These are phyloP conservation scores for Cryptus viduatorius DNA, from an alignment of 2,888 invertebrate species.

Conservation along the genomic window DNA sequence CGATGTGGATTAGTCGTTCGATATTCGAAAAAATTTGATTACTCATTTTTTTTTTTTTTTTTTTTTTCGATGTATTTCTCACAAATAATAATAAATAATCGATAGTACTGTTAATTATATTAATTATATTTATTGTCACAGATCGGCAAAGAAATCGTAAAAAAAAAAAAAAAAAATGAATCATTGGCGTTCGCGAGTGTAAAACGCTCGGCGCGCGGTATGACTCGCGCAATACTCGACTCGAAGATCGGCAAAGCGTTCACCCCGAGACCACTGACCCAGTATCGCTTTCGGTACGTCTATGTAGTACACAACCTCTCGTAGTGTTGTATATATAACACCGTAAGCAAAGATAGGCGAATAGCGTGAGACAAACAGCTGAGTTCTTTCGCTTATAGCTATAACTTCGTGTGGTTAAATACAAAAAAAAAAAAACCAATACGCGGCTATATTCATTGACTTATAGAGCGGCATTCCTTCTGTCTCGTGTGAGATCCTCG, in stretches of 20 bases:
- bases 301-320: not conserved
- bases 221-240: not conserved
- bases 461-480: slow-evolving; percentile 58
- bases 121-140: not conserved
- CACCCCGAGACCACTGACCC: slow-evolving; percentile 70
- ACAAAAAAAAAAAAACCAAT: slow-evolving; percentile 37
- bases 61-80: not conserved
- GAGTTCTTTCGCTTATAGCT: not conserved
- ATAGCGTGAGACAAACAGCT: slow-evolving; percentile 49
- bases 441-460: slow-evolving; percentile 61
- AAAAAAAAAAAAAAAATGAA: not conserved
- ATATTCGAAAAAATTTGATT: not conserved
- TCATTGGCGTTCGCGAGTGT: not conserved
- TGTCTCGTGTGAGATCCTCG: slow-evolving; percentile 6
- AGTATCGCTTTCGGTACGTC: slow-evolving; percentile 56
- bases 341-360: slow-evolving; percentile 13
- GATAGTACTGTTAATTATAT: not conserved
- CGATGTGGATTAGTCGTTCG: slow-evolving; percentile 18
- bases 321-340: not conserved
- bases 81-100: not conserved
- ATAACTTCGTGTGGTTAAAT: not conserved
- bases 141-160: not conserved
- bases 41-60: not conserved
- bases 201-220: not conserved
- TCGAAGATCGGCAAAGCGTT: slow-evolving; percentile 62